Evolutionary conservation across 2,888 invertebrate genomes (phyloP).

Genomic region (Sclerodermus sp.): DNA sequence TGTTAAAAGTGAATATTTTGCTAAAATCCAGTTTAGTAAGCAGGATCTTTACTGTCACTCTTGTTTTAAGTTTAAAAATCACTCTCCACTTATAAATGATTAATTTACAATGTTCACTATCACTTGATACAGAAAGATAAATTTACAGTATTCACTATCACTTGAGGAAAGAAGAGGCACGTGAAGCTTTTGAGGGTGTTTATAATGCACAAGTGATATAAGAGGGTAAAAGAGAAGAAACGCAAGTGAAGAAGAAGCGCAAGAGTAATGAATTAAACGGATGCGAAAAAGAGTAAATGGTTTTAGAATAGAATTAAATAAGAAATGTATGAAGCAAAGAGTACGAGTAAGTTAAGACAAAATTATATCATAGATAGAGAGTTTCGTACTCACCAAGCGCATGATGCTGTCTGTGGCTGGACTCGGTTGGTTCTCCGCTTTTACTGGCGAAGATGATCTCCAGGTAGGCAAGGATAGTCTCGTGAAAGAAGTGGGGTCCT

Average conservation of each 20-base stretch:
- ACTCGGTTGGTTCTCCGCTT: conserved; percentile 41
- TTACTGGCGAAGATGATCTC: conserved; percentile 44
- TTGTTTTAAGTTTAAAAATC: too few relatives aligned
- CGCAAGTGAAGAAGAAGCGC: not conserved
- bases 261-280: too few relatives aligned
- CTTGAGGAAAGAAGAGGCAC: not conserved
- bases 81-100: too few relatives aligned
- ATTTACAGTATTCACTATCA: too few relatives aligned
- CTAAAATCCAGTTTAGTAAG: too few relatives aligned
- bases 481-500: conserved; percentile 27
- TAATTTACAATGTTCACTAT: too few relatives aligned
- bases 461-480: conserved; percentile 21
- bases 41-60: too few relatives aligned
- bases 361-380: conserved; percentile 13
- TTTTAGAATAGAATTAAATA: too few relatives aligned
- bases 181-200: not conserved
- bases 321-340: too few relatives aligned
- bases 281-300: too few relatives aligned
- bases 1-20: too few relatives aligned
- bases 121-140: too few relatives aligned
- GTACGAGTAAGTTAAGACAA: conserved; percentile 17
- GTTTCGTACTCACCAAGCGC: conserved; percentile 56
- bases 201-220: not conserved
- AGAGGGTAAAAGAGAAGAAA: not conserved
- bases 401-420: conserved; percentile 54